Evolutionary conservation across 2,888 invertebrate genomes (phyloP), one percentile per base, ranked within the genome.

Genomic region (Eristalis arbustorum): DNA sequence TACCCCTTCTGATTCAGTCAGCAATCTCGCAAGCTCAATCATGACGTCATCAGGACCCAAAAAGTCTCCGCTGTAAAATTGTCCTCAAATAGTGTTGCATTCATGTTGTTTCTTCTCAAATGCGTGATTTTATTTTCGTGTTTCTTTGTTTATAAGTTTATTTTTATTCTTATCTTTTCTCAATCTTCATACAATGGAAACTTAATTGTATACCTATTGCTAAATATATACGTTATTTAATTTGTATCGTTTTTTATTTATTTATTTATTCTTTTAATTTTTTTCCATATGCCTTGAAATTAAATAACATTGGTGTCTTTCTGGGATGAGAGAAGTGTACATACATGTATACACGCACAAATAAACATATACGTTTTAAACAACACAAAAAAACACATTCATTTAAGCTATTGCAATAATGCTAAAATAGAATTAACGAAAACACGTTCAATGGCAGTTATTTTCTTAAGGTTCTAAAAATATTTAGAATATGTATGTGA

Each of bases 221-320:
- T 75, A 61, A 57, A 67, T 67, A 67, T 74, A 57, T 77, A 77
- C 31, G 49, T 14, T 18, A 25, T 59, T 69, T 68, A 76, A 56
- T 63, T 56, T 49, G 40, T 63, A 69, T 69, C 34, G 5, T 59
- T 75, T 73, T 31, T 59, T 56, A 56, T 69, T n/a, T 56, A 25
- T 25, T 25, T 25, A 2, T 25, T 25, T 2, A 2, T 25, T 25
- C 3, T 25, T 25, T 25, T 25, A 25, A 2, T 25, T 25, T 25
- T 25, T 25, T 25, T 25, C 25, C 62, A 62, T 68, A 68, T 68
- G 31, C 49, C n/a, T 18, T 49, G 18, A 49, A 49, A 68, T 62
- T 34, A 75, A 76, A 59, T 61, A 62, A 34, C 37, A 69, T 69
- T 76, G 59, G 42, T 68, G n/a, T 34, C 13, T 37, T 67, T n/a